These are phyloP conservation scores for Fulica atra DNA, from an alignment of 2,113 vertebrate genomes.

Conservation along the genomic window DNA sequence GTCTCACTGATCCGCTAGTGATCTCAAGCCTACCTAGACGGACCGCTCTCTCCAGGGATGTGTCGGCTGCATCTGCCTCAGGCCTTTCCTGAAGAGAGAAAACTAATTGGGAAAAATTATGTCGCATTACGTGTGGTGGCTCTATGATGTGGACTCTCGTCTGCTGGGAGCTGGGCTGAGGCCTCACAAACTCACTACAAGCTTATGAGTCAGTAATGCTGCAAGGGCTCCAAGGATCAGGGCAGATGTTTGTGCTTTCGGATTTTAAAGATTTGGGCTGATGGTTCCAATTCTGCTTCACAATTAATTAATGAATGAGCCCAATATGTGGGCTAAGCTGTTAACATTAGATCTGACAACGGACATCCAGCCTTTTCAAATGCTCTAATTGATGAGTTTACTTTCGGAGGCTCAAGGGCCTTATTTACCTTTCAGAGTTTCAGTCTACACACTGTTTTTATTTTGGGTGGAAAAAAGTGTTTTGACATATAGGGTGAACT, in stretches of 20 bases:
- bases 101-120: constrained; percentile 56
- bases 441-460: neutral
- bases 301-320: neutral
- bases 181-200: neutral
- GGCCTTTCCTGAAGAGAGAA: constrained; percentile 64
- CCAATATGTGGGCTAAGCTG: neutral
- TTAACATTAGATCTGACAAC: neutral
- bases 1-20: constrained; percentile 20
- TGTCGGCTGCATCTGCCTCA: constrained; percentile 50
- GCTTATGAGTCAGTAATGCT: neutral
- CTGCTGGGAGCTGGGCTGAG: neutral
- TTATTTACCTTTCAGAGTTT: constrained; percentile 50
- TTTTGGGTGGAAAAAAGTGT: neutral
- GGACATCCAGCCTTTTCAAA: constrained; percentile 8
- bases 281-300: constrained; percentile 4
- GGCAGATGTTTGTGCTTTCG: constrained; percentile 11
- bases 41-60: constrained; percentile 48
- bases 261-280: neutral
- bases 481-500: constrained; percentile 35
- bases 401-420: constrained; percentile 30
- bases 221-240: accelerated
- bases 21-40: constrained; percentile 53
- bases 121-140: constrained; percentile 36
- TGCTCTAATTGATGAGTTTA: constrained; percentile 42
- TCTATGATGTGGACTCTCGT: constrained; percentile 44